These are phyloP conservation scores for Eptatretus atami DNA, from an alignment of 2,797 vertebrate species.

Conservation along the genomic window DNA sequence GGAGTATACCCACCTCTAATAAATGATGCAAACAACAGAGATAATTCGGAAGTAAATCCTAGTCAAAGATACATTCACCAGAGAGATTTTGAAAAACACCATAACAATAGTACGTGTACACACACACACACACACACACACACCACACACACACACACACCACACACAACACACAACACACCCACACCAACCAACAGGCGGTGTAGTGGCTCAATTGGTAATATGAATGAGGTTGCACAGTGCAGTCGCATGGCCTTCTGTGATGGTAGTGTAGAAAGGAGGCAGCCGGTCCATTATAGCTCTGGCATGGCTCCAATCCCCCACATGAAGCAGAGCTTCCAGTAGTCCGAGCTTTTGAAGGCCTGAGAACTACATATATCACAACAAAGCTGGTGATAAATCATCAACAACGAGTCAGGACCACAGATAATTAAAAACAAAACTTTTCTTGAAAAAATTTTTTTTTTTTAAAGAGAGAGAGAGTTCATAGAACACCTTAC, in stretches of 20 bases:
- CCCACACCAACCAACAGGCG: slow-evolving; percentile 47
- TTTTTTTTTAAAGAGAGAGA: no score
- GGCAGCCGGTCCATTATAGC: slow-evolving; percentile 97
- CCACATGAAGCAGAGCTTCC: slow-evolving; percentile 65
- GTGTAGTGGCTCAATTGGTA: slow-evolving; percentile 69
- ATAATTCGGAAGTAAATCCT: no score
- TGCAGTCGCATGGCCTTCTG: slow-evolving; percentile 72
- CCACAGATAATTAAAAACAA: slow-evolving; percentile 7
- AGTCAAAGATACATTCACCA: no score
- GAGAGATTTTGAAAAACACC: no score
- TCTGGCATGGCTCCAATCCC: slow-evolving; percentile 84
- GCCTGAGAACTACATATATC: slow-evolving; percentile 36
- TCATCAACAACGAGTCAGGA: slow-evolving; percentile 6
- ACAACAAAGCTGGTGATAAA: slow-evolving; percentile 12
- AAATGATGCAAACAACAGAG: no score
- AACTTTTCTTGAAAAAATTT: not conserved
- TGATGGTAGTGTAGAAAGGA: slow-evolving; percentile 55
- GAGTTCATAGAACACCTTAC: no score
- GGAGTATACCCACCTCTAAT: no score
- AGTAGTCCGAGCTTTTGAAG: slow-evolving; percentile 88
- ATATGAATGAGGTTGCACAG: slow-evolving; percentile 74
- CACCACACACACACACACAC: no score
- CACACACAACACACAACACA: no score
- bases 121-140: no score
- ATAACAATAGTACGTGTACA: no score